These are phyloP conservation scores for Eilema depressum DNA, from an alignment of 2,888 invertebrate genomes.

Conservation along the genomic window DNA sequence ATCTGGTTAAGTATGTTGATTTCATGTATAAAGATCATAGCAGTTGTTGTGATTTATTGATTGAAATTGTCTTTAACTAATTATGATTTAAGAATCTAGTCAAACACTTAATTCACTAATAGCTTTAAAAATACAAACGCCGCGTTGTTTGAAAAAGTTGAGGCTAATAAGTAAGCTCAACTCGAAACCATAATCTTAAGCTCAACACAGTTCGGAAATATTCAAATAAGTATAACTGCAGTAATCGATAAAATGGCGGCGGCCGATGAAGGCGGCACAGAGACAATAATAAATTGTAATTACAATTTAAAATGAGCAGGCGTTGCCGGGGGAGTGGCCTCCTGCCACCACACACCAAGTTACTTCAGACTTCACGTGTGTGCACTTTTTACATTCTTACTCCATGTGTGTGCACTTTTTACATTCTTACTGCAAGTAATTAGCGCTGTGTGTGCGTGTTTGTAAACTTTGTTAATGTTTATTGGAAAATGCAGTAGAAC, in stretches of 20 bases:
- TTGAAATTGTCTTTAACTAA: neutral
- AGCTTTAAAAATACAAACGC: neutral
- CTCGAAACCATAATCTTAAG: slow-evolving; percentile 12
- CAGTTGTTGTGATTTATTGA: no score
- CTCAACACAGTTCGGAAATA: slow-evolving; percentile 36
- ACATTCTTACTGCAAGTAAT: slow-evolving; percentile 70
- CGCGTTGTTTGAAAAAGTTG: no score
- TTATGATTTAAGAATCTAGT: neutral
- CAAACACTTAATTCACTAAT: neutral
- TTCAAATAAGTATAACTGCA: slow-evolving; percentile 64
- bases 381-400: slow-evolving; percentile 75
- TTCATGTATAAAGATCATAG: no score
- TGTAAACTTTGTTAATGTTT: slow-evolving; percentile 47
- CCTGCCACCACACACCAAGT: slow-evolving; percentile 72
- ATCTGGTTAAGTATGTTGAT: neutral
- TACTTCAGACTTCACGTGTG: slow-evolving; percentile 74
- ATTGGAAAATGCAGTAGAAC: slow-evolving; percentile 34
- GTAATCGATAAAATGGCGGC: slow-evolving; percentile 84
- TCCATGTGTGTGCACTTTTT: slow-evolving; percentile 75
- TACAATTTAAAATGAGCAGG: slow-evolving; percentile 88
- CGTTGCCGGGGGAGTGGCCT: slow-evolving; percentile 83
- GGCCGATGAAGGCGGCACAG: slow-evolving; percentile 83
- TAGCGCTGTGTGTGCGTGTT: slow-evolving; percentile 62
- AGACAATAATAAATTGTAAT: slow-evolving; percentile 87
- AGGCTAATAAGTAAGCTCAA: neutral